Percentiles rank a stretch among this genome's conserved stretches.
phyloP scores from a whole-genome alignment of 2,113 vertebrate species.

The Sorex fumeus region DNA sequence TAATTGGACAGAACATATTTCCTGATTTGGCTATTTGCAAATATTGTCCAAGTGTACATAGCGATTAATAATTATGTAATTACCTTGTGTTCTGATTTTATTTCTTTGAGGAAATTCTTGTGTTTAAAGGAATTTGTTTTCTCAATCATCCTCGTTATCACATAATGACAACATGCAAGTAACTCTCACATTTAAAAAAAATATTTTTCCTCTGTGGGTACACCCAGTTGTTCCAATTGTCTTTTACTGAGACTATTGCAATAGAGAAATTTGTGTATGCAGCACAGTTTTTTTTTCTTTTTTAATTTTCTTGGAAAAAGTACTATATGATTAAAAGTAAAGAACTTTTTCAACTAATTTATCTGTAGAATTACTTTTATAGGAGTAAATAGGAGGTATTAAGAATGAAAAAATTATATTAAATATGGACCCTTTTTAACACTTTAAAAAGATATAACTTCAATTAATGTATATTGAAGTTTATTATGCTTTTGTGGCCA shows the following conservation, averaged over 20 bases:
- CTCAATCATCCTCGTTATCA: not conserved
- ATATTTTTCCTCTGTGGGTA: constrained; percentile 9
- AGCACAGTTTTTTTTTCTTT: not conserved
- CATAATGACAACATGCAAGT: not conserved
- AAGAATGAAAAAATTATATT: not conserved
- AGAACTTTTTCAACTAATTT: constrained; percentile 34
- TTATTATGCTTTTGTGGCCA: too few relatives aligned
- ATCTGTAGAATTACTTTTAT: constrained; percentile 15
- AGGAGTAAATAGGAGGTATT: not conserved
- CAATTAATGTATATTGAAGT: not conserved
- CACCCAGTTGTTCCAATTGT: constrained; percentile 13
- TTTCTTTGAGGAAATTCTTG: not conserved
- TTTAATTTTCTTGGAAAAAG: constrained; percentile 6
- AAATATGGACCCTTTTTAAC: not conserved
- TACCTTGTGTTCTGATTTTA: not conserved
- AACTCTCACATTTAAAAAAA: constrained; percentile 5
- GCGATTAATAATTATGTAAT: not conserved
- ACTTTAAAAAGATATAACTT: constrained; percentile 20
- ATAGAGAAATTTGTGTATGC: not conserved
- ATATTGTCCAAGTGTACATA: not conserved
- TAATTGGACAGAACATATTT: not conserved
- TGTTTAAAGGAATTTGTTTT: not conserved
- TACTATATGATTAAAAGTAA: not conserved
- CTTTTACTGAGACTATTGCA: not conserved
- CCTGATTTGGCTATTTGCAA: not conserved